Evolutionary conservation across 1,140 invertebrate genomes (phyloP).

Genomic region (Pseudomyrmex concolor): DNA sequence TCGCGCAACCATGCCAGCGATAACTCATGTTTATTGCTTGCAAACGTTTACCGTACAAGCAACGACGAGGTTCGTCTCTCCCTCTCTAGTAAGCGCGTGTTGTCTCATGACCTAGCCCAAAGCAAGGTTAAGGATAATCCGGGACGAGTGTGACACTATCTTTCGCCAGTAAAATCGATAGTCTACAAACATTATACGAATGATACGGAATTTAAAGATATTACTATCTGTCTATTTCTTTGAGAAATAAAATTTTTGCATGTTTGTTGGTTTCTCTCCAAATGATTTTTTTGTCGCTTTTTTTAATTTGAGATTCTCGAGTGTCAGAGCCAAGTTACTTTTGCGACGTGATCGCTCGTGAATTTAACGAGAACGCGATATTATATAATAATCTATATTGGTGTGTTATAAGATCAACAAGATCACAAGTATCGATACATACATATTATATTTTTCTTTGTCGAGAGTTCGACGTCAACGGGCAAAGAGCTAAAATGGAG

Average conservation of each 20-base stretch:
- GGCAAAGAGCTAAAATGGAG: no score
- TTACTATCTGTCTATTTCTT: not conserved
- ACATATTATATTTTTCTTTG: not conserved
- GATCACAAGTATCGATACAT: not conserved
- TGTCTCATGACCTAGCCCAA: constrained; percentile 59
- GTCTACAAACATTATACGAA: not conserved
- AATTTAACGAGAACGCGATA: not conserved
- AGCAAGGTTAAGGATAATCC: constrained; percentile 56
- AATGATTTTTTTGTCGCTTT: not conserved
- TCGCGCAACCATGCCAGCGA: constrained; percentile 49
- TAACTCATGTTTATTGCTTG: constrained; percentile 70
- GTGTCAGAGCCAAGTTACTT: not conserved
- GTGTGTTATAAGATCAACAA: constrained; percentile 14
- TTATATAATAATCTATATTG: not conserved
- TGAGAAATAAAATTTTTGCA: no score
- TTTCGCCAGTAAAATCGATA: not conserved
- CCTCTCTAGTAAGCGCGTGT: constrained; percentile 34
- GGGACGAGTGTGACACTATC: constrained; percentile 3
- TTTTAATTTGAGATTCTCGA: not conserved
- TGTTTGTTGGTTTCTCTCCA: not conserved
- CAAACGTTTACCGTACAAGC: constrained; percentile 61
- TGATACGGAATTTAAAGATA: not conserved
- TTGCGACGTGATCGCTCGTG: not conserved
- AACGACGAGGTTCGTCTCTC: constrained; percentile 32
- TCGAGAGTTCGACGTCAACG: not conserved